A percentile compares a stretch with the other conserved stretches of the same genome.
Evolutionary conservation across 2,797 vertebrate genomes (phyloP).

Genomic region (Poliocrania exsul): DNA sequence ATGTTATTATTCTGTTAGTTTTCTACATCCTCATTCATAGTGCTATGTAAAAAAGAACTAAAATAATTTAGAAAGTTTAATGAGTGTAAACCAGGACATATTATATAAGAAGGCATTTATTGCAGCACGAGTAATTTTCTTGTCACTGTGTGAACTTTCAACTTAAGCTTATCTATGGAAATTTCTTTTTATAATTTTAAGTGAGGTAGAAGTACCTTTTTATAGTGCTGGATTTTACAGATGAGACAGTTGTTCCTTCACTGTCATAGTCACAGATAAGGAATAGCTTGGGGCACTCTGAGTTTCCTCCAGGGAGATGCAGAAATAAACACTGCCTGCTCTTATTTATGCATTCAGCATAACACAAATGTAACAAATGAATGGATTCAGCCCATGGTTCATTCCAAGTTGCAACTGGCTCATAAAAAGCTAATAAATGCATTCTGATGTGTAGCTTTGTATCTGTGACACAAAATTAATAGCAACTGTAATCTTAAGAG

Average conservation of each 20-base stretch:
- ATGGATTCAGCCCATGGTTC: background rate
- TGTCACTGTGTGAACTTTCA: background rate
- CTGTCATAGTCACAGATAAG: background rate
- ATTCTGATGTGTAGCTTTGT: background rate
- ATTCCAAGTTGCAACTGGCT: background rate
- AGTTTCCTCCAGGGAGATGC: background rate
- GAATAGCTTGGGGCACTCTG: background rate
- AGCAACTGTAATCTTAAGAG: background rate
- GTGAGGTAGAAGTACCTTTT: background rate
- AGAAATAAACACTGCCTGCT: slow-evolving; percentile 6
- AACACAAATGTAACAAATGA: background rate
- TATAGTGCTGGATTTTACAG: background rate
- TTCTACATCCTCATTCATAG: background rate
- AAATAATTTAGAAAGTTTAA: background rate
- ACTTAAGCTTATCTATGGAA: background rate
- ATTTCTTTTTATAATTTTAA: background rate
- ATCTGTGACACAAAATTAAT: background rate
- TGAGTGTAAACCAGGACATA: background rate
- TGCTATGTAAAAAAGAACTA: background rate
- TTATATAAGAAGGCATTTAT: background rate
- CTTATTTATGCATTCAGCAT: background rate
- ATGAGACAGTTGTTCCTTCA: background rate
- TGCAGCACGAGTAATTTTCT: background rate
- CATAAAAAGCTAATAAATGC: background rate
- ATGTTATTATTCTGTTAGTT: background rate